Evolutionary conservation across 2,113 vertebrate genomes (phyloP), one percentile per base, ranked within the genome.

Genomic region (Salvelinus namaycush): DNA sequence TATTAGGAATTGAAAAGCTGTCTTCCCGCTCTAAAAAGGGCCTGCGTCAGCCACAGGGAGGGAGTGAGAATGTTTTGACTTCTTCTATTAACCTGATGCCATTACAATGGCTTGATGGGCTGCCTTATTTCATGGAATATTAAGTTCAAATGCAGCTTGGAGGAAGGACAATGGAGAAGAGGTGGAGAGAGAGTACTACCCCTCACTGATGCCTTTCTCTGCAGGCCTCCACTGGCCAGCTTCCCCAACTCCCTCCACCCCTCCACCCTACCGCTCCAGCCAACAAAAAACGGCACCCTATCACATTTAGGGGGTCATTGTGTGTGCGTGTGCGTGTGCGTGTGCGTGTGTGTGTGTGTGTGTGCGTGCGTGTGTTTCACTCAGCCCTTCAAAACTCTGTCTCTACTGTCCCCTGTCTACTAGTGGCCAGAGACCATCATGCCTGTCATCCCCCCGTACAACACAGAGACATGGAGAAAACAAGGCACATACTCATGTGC

Each of bases 91-190:
- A 98, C 95, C 96, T 95, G 95, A 96, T 91, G 92, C 95, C 95
- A 98, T 98, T 97, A 96, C 96, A 97, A 94, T 94, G 94, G 95
- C 92, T 87, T 91, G 90, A 93, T 93, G 89, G 90, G 91, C 86
- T 77, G 82, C 90, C 91, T 98, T 97, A 97, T 97, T 99, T 98
- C 95, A 97, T 98, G 96, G 95, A 97, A 97, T 97, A 97, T 97
- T 96, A 97, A 96, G 95, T 97, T 97, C 94, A 96, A 96, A 97
- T 96, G 95, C 92, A 91, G 94, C 95, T 96, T 93, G 94, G 93
- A 95, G 90, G 93, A 95, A 95, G 94, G 94, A 96, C 93, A 93
- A 95, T 93, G 92, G 75, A 75, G 70, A 69, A 67, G 83, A 84
- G 83, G 82, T 65, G 49, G 62, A 73, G 81, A 79, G 74, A 79